phyloP scores from a whole-genome alignment of 2,888 invertebrate species.

The Bhutanitis thaidina region DNA sequence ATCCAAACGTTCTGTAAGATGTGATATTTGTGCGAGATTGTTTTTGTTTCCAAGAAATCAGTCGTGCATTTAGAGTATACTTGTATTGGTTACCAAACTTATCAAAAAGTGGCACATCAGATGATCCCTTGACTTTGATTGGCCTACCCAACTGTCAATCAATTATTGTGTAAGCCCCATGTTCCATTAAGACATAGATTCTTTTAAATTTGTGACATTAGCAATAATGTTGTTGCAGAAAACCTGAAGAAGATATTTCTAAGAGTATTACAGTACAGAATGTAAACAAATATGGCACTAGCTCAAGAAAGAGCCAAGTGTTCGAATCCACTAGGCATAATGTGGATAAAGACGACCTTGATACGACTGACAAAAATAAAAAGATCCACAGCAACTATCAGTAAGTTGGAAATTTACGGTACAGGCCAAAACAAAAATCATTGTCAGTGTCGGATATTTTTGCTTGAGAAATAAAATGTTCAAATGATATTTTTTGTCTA shows the following conservation, averaged over 20 bases:
- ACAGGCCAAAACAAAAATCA: conserved; percentile 26
- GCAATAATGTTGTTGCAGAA: conserved; percentile 56
- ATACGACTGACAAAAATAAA: conserved; percentile 83
- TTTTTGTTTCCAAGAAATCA: no score
- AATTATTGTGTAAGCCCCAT: no score
- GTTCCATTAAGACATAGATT: background rate
- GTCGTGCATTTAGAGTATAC: no score
- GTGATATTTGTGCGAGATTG: no score
- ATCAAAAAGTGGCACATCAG: no score
- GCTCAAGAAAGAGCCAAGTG: conserved; percentile 81
- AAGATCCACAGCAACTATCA: conserved; percentile 60
- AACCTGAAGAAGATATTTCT: conserved; percentile 74
- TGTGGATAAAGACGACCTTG: conserved; percentile 87
- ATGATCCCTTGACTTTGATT: no score
- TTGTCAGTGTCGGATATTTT: conserved; percentile 30
- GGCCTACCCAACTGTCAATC: no score
- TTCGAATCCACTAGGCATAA: conserved; percentile 86
- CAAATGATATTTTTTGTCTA: no score
- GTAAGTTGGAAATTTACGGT: conserved; percentile 50
- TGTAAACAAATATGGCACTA: conserved; percentile 66
- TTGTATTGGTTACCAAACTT: no score
- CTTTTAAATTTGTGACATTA: background rate
- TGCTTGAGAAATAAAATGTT: background rate
- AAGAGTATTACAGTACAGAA: conserved; percentile 71
- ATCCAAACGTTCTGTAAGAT: no score